phyloP scores from a whole-genome alignment of 2,113 vertebrate genomes.

The Pituophis catenifer region DNA sequence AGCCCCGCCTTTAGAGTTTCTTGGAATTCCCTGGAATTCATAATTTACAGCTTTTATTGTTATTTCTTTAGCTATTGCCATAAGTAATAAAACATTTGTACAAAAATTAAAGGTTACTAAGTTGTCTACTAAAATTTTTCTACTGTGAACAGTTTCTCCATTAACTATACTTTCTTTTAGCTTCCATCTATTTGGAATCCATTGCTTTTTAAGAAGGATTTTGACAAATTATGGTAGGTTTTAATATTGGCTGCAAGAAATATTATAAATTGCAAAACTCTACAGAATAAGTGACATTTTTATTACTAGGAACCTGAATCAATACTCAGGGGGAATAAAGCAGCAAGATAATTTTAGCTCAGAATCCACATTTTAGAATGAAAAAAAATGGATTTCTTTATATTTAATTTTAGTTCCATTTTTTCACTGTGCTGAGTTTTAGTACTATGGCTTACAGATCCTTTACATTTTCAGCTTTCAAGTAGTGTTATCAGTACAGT shows the following conservation, averaged over 20 bases:
- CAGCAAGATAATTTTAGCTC: conserved; percentile 1
- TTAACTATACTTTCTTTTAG: neutral
- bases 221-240: neutral
- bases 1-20: too few species aligned
- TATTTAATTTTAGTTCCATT: neutral
- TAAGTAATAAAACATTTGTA: neutral
- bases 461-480: neutral
- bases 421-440: neutral
- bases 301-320: conserved; percentile 3
- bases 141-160: neutral
- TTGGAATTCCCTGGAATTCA: neutral
- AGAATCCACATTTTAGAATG: conserved; percentile 13
- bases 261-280: conserved; percentile 6
- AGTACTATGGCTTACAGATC: neutral
- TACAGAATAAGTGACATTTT: neutral
- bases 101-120: neutral
- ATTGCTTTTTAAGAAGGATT: neutral
- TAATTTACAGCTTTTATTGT: neutral
- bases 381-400: conserved; percentile 14
- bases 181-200: neutral
- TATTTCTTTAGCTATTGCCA: neutral
- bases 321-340: neutral
- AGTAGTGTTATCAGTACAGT: neutral
- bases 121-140: neutral
- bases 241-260: neutral